Conservation (phyloP, 1,140 invertebrate genomes). For the Cylas formicarius region DNA sequence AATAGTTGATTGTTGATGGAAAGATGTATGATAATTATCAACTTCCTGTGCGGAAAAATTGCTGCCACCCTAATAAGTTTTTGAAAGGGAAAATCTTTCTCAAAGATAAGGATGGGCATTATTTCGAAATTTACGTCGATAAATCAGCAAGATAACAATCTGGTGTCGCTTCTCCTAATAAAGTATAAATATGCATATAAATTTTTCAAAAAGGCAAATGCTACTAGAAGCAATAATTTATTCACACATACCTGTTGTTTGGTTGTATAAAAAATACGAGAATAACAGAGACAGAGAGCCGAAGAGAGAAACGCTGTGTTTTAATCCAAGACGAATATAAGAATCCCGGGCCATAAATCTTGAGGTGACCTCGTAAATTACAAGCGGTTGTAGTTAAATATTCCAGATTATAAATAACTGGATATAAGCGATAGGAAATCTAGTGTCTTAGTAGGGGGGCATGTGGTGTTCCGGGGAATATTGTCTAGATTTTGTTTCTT, state of each 20-base stretch:
- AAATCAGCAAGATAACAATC: slow-evolving; percentile 31
- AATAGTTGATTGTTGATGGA: too few species aligned
- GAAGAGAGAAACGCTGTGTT: too few species aligned
- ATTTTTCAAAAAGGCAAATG: slow-evolving; percentile 32
- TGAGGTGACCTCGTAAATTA: slow-evolving; percentile 43
- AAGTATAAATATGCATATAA: slow-evolving; percentile 35
- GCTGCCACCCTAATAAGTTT: too few species aligned
- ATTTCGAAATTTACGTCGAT: slow-evolving; percentile 21
- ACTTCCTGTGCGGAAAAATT: too few species aligned
- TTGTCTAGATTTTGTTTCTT: too few species aligned
- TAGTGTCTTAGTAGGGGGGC: slow-evolving; percentile 13
- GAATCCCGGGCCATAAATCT: slow-evolving; percentile 42
- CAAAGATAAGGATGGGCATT: too few species aligned
- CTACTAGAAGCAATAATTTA: slow-evolving; percentile 34
- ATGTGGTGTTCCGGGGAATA: too few species aligned
- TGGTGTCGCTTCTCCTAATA: slow-evolving; percentile 29
- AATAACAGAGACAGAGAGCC: slow-evolving; percentile 16
- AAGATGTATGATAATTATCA: too few species aligned
- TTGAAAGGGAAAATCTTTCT: too few species aligned
- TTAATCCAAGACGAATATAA: slow-evolving; percentile 41
- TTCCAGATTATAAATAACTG: slow-evolving; percentile 45
- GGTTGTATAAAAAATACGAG: slow-evolving; percentile 38
- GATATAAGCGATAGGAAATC: slow-evolving; percentile 25
- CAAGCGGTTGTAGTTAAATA: slow-evolving; percentile 44
- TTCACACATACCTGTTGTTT: slow-evolving; percentile 36